Base-by-base conservation (phyloP, 2,888 invertebrate species). In the Zelleria hepariella region DNA sequence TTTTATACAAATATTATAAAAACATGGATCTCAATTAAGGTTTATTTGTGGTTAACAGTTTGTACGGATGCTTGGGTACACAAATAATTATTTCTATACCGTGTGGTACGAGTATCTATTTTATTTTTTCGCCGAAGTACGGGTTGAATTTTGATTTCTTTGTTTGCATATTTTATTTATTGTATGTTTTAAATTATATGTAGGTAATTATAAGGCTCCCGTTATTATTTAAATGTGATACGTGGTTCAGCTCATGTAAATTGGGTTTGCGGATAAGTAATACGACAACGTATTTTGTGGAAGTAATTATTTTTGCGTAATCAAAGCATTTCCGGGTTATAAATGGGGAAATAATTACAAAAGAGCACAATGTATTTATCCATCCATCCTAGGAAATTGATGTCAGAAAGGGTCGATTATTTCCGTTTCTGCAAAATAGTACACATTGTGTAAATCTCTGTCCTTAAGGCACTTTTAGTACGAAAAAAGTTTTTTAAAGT, bases 101-200 rank as follows among this genome's bases (percentile, higher is more conserved):
- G 32, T 15, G 32, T 42, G 32, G 77, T 79, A 72, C 71, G 77
- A 75, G 75, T 74, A 74, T 77, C 74, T 74, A 74, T 73, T 70
- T 62, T 65, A 64, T 63, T 64, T 62, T 32, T 32, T 32, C 3
- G 4, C 32, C 6, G 32, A 60, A 62, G 59, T 73, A 70, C 72
- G 77, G 69, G 57, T 63, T 63, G 77, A 78, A 80, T 79, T 73
- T 74, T 74, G 78, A 80, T 75, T 5, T 32, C 32, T 10, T 32
- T 32, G 32, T 2, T 32, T 6, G 32, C 10, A 32, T 32, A 32
- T 32, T 32, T 32, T 5, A 10, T 32, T 42, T 42, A 15, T 1
- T n/a, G n/a, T n/a, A n/a, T n/a, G n/a, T n/a, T n/a, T n/a, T n/a
- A 15, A 3, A 42, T 42, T 42, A 65, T 64, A 64, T 65, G 26